Conservation (phyloP, 2,888 invertebrate species). For the Xestoiulus laeticollis region DNA sequence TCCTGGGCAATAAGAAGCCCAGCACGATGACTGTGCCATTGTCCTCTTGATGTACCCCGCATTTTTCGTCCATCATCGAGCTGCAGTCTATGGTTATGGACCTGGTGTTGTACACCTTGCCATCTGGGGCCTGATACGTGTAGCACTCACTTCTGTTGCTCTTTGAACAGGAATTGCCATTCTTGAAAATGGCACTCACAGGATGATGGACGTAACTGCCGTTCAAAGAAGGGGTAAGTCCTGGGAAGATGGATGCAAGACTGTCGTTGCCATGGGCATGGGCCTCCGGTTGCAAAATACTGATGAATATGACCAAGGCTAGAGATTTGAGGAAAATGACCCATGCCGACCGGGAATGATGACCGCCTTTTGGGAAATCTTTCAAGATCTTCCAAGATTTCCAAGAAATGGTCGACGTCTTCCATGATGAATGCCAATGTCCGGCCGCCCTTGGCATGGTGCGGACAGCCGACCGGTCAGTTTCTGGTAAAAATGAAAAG, state of each 20-base stretch:
- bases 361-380: not conserved
- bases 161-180: not conserved
- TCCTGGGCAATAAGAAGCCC: slow-evolving; percentile 53
- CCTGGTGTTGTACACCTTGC: slow-evolving; percentile 34
- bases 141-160: not conserved
- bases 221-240: not conserved
- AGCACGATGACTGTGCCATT: slow-evolving; percentile 19
- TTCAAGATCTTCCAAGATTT: too few species aligned
- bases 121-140: not conserved
- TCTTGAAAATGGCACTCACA: not conserved
- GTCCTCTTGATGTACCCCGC: not conserved
- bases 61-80: not conserved
- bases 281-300: not conserved
- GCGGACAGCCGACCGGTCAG: not conserved
- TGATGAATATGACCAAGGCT: slow-evolving; percentile 7
- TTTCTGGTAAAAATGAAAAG: not conserved
- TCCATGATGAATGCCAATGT: not conserved
- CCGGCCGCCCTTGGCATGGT: not conserved
- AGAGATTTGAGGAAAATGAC: not conserved
- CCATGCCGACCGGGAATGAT: not conserved
- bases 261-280: not conserved
- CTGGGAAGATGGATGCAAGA: not conserved
- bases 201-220: not conserved
- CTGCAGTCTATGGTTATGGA: slow-evolving; percentile 45
- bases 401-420: too few species aligned